Base-by-base conservation (phyloP, 1,140 invertebrate genomes). In the Mesaphorura yosii region DNA sequence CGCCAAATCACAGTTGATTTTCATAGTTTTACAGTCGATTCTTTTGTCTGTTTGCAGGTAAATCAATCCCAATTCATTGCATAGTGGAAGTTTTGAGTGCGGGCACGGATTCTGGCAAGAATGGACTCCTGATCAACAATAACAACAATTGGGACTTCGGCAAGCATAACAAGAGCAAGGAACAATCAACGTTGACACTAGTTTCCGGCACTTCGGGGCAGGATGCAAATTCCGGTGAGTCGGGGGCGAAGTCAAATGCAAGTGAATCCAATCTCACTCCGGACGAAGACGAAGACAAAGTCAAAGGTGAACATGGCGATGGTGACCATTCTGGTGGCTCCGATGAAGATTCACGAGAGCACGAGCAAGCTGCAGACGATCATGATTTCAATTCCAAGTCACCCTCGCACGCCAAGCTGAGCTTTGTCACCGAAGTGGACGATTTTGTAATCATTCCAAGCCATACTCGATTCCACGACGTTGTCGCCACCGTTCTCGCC, bases 381-480 rank as follows among this genome's bases (percentile, higher is more conserved):
- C n/a, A n/a, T n/a, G n/a, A n/a, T n/a, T n/a, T n/a, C n/a, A n/a
- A n/a, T n/a, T n/a, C n/a, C n/a, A n/a, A n/a, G n/a, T n/a, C n/a
- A n/a, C n/a, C n/a, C n/a, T n/a, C n/a, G n/a, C n/a, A n/a, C n/a
- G n/a, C n/a, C n/a, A n/a, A n/a, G n/a, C n/a, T n/a, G n/a, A n/a
- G n/a, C n/a, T n/a, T n/a, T n/a, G n/a, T n/a, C 64, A 46, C 56
- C n/a, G n/a, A n/a, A n/a, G 81, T 82, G 10, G 89, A 94, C 69
- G 87, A 85, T 63, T 94, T 88, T 68, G 89, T 92, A 64, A 92
- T 94, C 67, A 85, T 94, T 61, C 88, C 89, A 5, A 79, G 83
- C n/a, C 77, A 79, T 41, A 91, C 87, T 44, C 81, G 84, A 29
- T 89, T 93, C 70, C 79, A 83, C 53, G 88, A 87, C 63, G 72